These are phyloP conservation scores for Ladona fulva DNA, from an alignment of 1,140 invertebrate genomes.

Conservation along the genomic window DNA sequence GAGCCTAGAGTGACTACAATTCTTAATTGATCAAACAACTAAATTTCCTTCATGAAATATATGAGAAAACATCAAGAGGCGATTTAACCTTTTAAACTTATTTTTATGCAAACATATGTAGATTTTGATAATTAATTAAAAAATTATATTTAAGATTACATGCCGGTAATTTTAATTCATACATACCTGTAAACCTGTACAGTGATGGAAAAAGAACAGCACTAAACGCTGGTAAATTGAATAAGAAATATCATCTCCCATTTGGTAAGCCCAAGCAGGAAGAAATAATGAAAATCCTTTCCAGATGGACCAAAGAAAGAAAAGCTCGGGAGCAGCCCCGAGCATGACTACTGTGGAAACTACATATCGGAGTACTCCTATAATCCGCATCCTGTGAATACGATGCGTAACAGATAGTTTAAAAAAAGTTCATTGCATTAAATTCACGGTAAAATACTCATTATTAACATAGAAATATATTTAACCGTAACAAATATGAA, in stretches of 20 bases:
- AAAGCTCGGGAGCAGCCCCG: neutral
- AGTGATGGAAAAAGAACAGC: conserved; percentile 11
- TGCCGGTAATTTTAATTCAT: neutral
- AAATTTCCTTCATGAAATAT: no score
- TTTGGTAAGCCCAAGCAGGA: conserved; percentile 8
- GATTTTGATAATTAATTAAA: neutral
- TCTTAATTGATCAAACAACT: no score
- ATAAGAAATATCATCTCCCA: neutral
- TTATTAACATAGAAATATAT: no score
- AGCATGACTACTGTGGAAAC: conserved; percentile 9
- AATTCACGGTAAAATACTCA: no score
- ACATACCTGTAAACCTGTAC: neutral
- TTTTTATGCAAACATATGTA: no score
- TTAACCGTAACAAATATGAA: no score
- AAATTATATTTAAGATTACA: neutral
- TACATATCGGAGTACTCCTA: neutral
- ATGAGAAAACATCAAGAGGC: no score
- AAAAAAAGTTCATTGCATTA: neutral
- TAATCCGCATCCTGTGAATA: neutral
- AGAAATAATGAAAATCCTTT: neutral
- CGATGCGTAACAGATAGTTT: no score
- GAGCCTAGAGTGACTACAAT: no score
- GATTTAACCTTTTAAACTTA: no score
- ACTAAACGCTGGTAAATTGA: neutral
- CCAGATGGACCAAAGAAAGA: conserved; percentile 13